Evolutionary conservation across 2,113 vertebrate genomes (phyloP).

Genomic region (Rallus limicola): DNA sequence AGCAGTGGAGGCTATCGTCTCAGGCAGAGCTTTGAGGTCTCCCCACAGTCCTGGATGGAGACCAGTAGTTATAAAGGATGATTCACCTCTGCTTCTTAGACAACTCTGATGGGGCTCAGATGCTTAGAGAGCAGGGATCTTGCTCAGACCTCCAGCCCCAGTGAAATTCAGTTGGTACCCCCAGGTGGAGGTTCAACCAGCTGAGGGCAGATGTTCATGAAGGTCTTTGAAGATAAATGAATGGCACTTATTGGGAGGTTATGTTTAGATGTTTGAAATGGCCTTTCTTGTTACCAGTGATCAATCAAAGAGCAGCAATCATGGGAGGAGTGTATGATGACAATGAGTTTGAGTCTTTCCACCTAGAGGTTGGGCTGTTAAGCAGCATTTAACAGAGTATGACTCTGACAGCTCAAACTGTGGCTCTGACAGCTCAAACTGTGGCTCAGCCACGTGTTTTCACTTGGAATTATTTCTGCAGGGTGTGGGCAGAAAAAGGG

Average conservation of each 20-base stretch:
- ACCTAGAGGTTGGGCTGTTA: not conserved
- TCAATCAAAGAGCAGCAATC: not conserved
- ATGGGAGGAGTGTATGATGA: not conserved
- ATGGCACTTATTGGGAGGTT: not conserved
- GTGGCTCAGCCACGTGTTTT: accelerated
- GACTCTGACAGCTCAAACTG: no score
- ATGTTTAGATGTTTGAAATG: not conserved
- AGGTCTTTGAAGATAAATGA: not conserved
- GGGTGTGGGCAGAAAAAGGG: not conserved
- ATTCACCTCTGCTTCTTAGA: not conserved
- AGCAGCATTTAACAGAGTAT: not conserved
- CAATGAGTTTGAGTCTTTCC: not conserved
- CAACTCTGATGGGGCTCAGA: no score
- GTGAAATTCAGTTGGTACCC: not conserved
- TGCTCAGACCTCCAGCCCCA: not conserved
- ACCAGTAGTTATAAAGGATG: not conserved
- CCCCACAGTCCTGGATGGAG: not conserved
- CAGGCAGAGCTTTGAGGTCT: not conserved
- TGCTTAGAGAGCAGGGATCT: not conserved
- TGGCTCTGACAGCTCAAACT: not conserved
- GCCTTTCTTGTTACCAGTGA: not conserved
- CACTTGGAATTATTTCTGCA: not conserved
- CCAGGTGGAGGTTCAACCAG: not conserved
- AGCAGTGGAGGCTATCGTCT: not conserved
- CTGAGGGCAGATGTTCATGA: not conserved